Conservation (phyloP, 2,113 vertebrate genomes). For the Carassius auratus region DNA sequence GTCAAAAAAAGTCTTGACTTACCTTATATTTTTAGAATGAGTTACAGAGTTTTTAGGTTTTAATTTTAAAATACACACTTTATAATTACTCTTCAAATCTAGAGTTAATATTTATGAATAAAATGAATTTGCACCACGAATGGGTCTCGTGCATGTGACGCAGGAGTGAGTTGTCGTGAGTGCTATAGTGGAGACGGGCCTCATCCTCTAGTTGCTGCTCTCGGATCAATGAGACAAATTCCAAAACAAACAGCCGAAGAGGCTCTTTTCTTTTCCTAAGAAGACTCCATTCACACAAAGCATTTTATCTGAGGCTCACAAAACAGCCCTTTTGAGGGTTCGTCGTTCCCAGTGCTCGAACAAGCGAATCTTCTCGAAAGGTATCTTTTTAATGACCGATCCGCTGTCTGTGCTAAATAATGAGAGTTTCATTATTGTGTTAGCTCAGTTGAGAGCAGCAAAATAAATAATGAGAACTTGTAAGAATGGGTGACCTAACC, state of each 20-base stretch:
- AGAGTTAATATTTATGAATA: slow-evolving; percentile 24
- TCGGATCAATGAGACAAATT: slow-evolving; percentile 78
- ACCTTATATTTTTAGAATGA: not conserved
- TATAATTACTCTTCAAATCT: not conserved
- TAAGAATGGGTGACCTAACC: slow-evolving; percentile 65
- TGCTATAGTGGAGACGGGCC: slow-evolving; percentile 69
- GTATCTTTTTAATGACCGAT: slow-evolving; percentile 61
- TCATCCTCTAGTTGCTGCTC: slow-evolving; percentile 68
- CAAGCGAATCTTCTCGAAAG: slow-evolving; percentile 62
- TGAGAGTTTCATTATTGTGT: slow-evolving; percentile 61
- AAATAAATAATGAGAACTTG: slow-evolving; percentile 50
- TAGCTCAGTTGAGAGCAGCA: slow-evolving; percentile 57
- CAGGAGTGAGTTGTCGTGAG: slow-evolving; percentile 66
- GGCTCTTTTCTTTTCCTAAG: slow-evolving; percentile 70
- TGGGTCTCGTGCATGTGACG: slow-evolving; percentile 58
- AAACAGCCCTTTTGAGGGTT: slow-evolving; percentile 59
- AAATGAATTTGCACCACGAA: slow-evolving; percentile 57
- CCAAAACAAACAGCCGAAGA: slow-evolving; percentile 77
- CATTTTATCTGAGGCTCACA: slow-evolving; percentile 60
- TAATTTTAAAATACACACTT: not conserved
- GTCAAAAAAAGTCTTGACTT: slow-evolving; percentile 15
- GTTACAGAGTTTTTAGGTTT: not conserved
- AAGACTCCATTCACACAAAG: slow-evolving; percentile 67
- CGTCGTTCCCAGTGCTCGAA: slow-evolving; percentile 43
- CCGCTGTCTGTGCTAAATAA: slow-evolving; percentile 63